Evolutionary conservation across 2,113 vertebrate genomes (phyloP), one percentile per base, ranked within the genome.

Genomic region (Bos javanicus): DNA sequence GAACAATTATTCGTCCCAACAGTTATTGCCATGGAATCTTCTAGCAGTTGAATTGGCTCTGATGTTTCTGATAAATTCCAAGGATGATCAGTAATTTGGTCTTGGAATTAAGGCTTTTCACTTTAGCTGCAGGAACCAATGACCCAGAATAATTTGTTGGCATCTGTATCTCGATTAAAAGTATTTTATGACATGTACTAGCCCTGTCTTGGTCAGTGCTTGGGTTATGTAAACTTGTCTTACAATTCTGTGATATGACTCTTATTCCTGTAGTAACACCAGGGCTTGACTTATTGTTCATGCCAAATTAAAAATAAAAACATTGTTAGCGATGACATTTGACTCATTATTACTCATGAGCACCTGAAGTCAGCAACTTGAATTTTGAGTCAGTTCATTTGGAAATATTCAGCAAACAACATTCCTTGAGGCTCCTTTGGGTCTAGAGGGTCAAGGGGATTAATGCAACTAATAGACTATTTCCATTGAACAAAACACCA

Each of bases 201-300:
- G 39, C 52, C 14, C 15, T 39, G 39, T 52, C 36, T 81, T 8
- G n/a, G n/a, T 28, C n/a, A 59, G 3, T 30, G 60, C 60, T 62
- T 30, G 60, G 60, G 60, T 62, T 62, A 62, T 62, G 28, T 64
- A 80, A 86, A 94, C 48, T 74, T 91, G 88, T 62, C 43, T 84
- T 91, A 74, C 81, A 83, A 62, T 87, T 78, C 60, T 87, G 10
- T 62, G 46, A 39, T 33, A 86, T 7, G 21, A 87, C 21, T 97
- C 94, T 94, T 21, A 95, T 90, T 96, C 48, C 95, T 50, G 57
- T 94, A 97, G 46, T 56, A 54, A 67, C 85, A 56, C 59, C 88
- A 91, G 83, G 83, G 23, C 91, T 98, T 97, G 76, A 90, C 62
- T 97, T 98, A 94, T 93, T 95, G 93, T 95, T 84, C 52, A 67